Evolutionary conservation across 2,797 vertebrate species (phyloP).

Genomic region (Anguilla pacifica): DNA sequence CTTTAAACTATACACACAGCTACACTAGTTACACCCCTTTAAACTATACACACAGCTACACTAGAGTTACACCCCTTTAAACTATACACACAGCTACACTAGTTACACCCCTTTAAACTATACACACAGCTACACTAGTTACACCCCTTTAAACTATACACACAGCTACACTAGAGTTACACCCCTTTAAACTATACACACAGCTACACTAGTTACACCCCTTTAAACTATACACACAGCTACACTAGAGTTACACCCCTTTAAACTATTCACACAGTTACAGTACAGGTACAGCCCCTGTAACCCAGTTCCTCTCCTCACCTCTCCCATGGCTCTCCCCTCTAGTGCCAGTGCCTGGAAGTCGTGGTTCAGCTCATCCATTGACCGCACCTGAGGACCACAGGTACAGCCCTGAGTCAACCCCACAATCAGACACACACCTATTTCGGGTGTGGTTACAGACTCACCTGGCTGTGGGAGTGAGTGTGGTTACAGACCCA

Average conservation of each 20-base stretch:
- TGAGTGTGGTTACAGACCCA: not conserved
- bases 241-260: not conserved
- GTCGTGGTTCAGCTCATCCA: conserved; percentile 98
- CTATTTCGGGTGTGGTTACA: too few species aligned
- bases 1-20: not conserved
- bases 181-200: not conserved
- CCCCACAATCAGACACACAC: too few species aligned
- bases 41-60: not conserved
- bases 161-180: not conserved
- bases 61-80: too few species aligned
- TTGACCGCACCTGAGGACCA: conserved; percentile 88
- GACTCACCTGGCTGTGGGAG: too few species aligned
- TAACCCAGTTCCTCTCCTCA: conserved; percentile 45
- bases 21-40: not conserved
- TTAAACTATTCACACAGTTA: not conserved
- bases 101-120: too few species aligned
- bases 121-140: not conserved
- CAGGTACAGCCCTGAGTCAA: not conserved
- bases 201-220: not conserved
- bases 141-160: not conserved
- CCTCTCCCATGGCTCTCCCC: conserved; percentile 97
- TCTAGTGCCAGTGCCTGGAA: conserved; percentile 97
- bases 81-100: too few species aligned
- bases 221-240: not conserved
- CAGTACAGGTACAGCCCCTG: not conserved